These are phyloP conservation scores for Punctoribates punctum DNA, from an alignment of 2,888 invertebrate species.

Conservation along the genomic window DNA sequence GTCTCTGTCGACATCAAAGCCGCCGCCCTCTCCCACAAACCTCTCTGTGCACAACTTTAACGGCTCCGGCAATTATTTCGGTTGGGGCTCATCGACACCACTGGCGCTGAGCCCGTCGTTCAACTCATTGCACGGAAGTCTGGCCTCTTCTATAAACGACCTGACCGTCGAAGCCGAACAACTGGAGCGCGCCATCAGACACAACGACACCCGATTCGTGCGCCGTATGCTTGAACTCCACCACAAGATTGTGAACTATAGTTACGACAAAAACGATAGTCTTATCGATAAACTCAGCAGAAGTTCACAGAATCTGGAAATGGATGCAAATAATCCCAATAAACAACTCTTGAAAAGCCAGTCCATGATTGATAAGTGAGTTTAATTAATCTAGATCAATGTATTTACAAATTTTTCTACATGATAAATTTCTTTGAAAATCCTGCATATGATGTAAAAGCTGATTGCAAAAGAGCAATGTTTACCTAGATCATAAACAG, in stretches of 20 bases:
- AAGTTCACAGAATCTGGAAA: slow-evolving; percentile 18
- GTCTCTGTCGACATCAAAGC: neutral
- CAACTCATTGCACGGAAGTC: slow-evolving; percentile 50
- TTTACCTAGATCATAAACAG: no score
- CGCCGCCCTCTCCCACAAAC: slow-evolving; percentile 30
- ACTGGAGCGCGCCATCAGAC: slow-evolving; percentile 58
- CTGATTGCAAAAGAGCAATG: no score
- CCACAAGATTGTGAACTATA: slow-evolving; percentile 53
- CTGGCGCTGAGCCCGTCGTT: slow-evolving; percentile 34
- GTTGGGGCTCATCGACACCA: neutral
- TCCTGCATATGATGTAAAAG: no score
- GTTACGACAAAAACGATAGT: slow-evolving; percentile 32
- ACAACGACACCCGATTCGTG: slow-evolving; percentile 58
- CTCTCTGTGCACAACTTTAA: slow-evolving; percentile 36
- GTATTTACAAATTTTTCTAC: no score
- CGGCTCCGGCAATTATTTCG: slow-evolving; percentile 4
- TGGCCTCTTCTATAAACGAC: slow-evolving; percentile 55
- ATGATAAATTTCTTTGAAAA: no score
- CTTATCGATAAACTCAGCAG: slow-evolving; percentile 54
- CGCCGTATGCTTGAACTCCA: slow-evolving; percentile 59
- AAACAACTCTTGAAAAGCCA: slow-evolving; percentile 10
- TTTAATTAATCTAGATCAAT: no score
- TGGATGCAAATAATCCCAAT: neutral
- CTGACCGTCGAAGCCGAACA: slow-evolving; percentile 57
- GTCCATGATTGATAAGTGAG: slow-evolving; percentile 16